Conservation (phyloP, 2,113 vertebrate genomes). For the Smithornis capensis region DNA sequence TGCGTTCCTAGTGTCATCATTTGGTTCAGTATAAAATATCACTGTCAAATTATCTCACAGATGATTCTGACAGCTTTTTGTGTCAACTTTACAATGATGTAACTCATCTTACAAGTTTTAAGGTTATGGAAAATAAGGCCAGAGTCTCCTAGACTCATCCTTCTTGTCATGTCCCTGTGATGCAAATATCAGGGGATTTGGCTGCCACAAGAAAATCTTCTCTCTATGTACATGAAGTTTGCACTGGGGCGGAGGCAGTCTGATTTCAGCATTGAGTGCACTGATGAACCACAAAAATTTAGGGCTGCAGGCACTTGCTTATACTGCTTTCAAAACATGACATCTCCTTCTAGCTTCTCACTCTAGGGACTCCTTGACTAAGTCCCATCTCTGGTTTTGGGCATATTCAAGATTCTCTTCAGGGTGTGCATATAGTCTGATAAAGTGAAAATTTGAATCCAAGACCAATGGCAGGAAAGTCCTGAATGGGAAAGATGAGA, state of each 20-base stretch:
- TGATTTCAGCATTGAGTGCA: not conserved
- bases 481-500: not conserved
- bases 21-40: not conserved
- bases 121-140: not conserved
- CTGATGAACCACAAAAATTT: not conserved
- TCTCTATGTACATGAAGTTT: not conserved
- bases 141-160: not conserved
- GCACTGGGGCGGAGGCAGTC: not conserved
- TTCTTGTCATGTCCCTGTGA: not conserved
- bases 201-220: not conserved
- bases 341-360: not conserved
- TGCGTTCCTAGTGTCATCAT: not conserved
- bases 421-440: not conserved
- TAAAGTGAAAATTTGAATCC: not conserved
- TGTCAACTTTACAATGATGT: not conserved
- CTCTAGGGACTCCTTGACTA: not conserved
- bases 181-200: not conserved
- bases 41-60: not conserved
- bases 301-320: not conserved
- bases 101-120: not conserved
- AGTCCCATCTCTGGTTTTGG: not conserved
- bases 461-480: not conserved
- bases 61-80: not conserved
- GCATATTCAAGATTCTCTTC: not conserved
- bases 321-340: not conserved